Percentiles rank a stretch among this genome's conserved stretches.
Conservation (phyloP, 92 coral and sea anemone species). For the Parazoanthus atlanticus region DNA sequence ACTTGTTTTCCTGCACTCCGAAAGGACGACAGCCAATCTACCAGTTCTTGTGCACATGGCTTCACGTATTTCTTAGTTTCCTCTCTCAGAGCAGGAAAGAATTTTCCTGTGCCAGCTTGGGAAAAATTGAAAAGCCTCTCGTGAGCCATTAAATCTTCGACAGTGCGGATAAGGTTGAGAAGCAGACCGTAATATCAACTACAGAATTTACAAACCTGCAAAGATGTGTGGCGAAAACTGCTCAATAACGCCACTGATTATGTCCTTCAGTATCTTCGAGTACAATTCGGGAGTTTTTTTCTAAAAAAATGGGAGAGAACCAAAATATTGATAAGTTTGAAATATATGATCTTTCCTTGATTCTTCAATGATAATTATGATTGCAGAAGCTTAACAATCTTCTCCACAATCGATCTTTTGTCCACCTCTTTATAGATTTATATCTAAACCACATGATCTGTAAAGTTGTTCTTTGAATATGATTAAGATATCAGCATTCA, state of each 20-base stretch:
- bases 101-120: constrained; percentile 74
- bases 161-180: not conserved
- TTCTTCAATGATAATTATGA: too few relatives aligned
- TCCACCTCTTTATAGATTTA: too few relatives aligned
- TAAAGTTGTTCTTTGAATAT: too few relatives aligned
- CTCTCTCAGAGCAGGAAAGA: constrained; percentile 64
- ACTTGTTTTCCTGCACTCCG: constrained; percentile 62
- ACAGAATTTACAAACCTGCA: constrained; percentile 20
- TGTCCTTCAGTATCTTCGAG: constrained; percentile 6
- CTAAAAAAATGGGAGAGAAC: constrained; percentile 9
- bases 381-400: too few relatives aligned
- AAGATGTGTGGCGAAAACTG: constrained; percentile 4
- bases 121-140: not conserved
- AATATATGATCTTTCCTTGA: too few relatives aligned
- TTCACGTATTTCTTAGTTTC: constrained; percentile 72
- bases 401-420: too few relatives aligned
- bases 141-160: not conserved
- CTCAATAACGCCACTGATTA: constrained; percentile 1
- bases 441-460: too few relatives aligned
- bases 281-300: not conserved
- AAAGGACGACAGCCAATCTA: constrained; percentile 77
- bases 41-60: constrained; percentile 71
- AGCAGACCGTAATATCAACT: not conserved
- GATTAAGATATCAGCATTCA: too few relatives aligned
- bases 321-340: not conserved